Base-by-base conservation (phyloP, 2,888 invertebrate genomes). In the Tiliacea aurago region DNA sequence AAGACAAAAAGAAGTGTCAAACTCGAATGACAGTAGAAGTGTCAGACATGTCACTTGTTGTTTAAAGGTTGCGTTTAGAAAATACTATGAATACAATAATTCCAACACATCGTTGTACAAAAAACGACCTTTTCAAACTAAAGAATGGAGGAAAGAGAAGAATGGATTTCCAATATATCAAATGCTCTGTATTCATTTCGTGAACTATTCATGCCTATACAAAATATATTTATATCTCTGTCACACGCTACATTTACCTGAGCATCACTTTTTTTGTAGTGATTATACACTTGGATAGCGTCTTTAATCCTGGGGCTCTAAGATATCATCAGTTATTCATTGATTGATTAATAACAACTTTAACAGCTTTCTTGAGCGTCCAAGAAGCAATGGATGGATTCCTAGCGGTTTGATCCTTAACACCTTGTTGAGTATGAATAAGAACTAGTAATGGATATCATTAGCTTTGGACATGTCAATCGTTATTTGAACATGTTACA, bases 221-320 rank as follows among this genome's bases (percentile, higher is more conserved):
- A 56, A 18, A 41, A 18, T 28, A 7, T 47, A 62, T 13, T 28
- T 45, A 59, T 9, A 37, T 65, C 45, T 64, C 58, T 55, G 20
- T 61, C 59, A 28, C 28, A 10, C 55, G 49, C 7, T 33, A 64
- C 45, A 37, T 58, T 59, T 70, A 80, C 81, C 80, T 70, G 84
- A 49, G 33, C 23, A 20, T 28, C 37, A 70, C 15, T 83, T 83
- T 83, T 83, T 80, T 74, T 84, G 51, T 80, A 18, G 28, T 15
- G 45, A 65, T 73, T 66, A 51, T 49, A 49, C 70, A 51, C 49
- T 41, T 23, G 7, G 4, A 15, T 47, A 64, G 20, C 59, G 49
- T 11, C 45, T 70, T 28, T 10, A 28, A 58, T 18, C n/a, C n/a
- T n/a, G n/a, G n/a, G 4, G 28, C 13, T 51, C 3, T 0, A 33